A percentile compares a stretch with the other conserved stretches of the same genome.
Evolutionary conservation across 2,888 invertebrate genomes (phyloP).

Genomic region (Meghimatium bilineatum): DNA sequence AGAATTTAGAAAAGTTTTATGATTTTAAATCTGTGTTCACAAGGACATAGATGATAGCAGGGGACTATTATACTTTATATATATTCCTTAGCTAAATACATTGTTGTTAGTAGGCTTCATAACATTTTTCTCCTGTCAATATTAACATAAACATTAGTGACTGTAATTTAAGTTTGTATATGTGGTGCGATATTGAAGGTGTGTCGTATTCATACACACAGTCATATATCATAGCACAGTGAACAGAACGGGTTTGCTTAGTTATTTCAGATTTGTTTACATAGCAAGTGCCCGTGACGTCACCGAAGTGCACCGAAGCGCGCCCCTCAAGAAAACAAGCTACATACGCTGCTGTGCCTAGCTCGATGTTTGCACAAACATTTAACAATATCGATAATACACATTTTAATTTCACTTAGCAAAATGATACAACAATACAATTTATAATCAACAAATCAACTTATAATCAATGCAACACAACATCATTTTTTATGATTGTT

Average conservation of each 20-base stretch:
- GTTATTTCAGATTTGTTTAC: slow-evolving; percentile 69
- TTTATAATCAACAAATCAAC: not conserved
- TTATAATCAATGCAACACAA: not conserved
- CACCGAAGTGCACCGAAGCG: slow-evolving; percentile 56
- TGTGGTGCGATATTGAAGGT: too few relatives aligned
- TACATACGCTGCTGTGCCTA: slow-evolving; percentile 52
- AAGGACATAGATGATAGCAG: too few relatives aligned
- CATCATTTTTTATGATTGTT: slow-evolving; percentile 32
- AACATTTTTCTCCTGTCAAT: too few relatives aligned
- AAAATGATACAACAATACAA: not conserved
- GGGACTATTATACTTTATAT: too few relatives aligned
- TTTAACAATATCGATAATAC: not conserved
- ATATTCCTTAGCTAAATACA: too few relatives aligned
- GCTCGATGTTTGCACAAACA: not conserved
- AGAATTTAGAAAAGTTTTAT: too few relatives aligned
- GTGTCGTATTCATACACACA: not conserved
- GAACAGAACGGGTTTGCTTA: slow-evolving; percentile 58
- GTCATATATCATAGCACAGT: too few relatives aligned
- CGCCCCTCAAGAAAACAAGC: slow-evolving; percentile 65
- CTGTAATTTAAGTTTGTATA: too few relatives aligned
- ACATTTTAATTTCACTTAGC: too few relatives aligned
- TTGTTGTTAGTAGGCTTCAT: too few relatives aligned
- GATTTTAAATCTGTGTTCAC: too few relatives aligned
- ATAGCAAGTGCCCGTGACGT: slow-evolving; percentile 74
- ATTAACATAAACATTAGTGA: too few relatives aligned